Percentiles rank a stretch among this genome's conserved stretches.
These are phyloP conservation scores for Morbakka virulenta DNA, from an alignment of 30 jellyfish, hydroid and myxozoan genomes.

Conservation along the genomic window DNA sequence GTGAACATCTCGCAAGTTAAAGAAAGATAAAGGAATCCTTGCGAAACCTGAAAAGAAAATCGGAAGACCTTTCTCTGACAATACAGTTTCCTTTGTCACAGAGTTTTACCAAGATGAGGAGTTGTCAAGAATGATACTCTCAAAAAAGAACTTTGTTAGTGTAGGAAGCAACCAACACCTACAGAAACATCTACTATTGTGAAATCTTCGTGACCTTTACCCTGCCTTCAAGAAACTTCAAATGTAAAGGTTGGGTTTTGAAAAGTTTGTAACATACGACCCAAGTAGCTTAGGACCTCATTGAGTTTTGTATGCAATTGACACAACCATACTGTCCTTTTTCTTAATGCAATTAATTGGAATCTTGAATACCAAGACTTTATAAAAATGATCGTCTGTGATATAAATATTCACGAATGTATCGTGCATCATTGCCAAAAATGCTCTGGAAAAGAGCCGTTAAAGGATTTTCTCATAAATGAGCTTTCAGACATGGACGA, in stretches of 20 bases:
- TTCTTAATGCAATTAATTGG: constrained; percentile 31
- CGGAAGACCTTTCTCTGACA: not conserved
- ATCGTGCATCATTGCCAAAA: constrained; percentile 48
- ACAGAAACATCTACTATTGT: constrained; percentile 47
- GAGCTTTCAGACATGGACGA: no score
- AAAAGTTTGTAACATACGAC: constrained; percentile 53
- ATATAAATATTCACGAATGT: constrained; percentile 19
- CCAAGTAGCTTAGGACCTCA: constrained; percentile 69
- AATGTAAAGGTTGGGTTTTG: constrained; percentile 46
- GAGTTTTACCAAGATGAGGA: constrained; percentile 34
- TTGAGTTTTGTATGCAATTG: constrained; percentile 61
- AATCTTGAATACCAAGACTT: constrained; percentile 46
- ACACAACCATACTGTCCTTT: constrained; percentile 43
- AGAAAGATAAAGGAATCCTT: constrained; percentile 28
- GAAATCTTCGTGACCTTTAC: constrained; percentile 52
- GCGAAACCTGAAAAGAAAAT: constrained; percentile 12
- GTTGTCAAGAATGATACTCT: constrained; percentile 45
- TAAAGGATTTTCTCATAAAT: no score
- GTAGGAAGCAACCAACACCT: constrained; percentile 23
- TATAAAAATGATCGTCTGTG: no score
- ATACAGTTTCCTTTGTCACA: not conserved
- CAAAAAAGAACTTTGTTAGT: constrained; percentile 58
- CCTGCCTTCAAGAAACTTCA: constrained; percentile 43
- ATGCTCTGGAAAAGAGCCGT: no score
- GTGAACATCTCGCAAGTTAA: no score